phyloP scores from a whole-genome alignment of 1,140 invertebrate species.

The Rhopalosiphum maidis region DNA sequence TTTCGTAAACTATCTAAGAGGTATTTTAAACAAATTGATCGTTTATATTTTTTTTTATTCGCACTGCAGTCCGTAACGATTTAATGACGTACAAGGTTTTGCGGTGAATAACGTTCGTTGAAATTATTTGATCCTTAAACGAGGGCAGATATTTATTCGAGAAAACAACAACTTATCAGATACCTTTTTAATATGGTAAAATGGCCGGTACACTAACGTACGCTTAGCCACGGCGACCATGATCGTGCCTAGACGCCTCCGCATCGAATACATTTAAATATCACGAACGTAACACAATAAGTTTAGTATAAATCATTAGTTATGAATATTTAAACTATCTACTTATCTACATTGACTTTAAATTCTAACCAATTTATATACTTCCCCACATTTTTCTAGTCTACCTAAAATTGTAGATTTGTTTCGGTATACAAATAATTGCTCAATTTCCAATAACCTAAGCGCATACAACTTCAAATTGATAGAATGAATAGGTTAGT shows the following conservation, averaged over 20 bases:
- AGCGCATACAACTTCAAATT: background rate
- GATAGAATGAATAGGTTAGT: background rate
- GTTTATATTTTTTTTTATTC: background rate
- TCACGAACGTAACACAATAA: background rate
- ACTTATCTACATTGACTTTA: too few relatives aligned
- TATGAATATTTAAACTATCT: background rate
- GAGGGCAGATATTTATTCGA: background rate
- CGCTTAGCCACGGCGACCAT: background rate
- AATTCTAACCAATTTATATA: too few relatives aligned
- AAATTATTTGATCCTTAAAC: background rate
- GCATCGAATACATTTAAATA: background rate
- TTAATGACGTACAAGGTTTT: background rate
- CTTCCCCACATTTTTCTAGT: background rate
- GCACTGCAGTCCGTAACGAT: background rate
- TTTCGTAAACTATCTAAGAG: background rate
- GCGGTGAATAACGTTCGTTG: background rate
- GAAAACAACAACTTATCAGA: background rate
- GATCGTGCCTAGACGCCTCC: background rate
- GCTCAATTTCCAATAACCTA: background rate
- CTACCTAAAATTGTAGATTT: background rate
- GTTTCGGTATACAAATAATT: background rate
- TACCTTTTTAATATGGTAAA: background rate
- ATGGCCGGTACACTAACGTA: background rate
- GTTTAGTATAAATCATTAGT: background rate
- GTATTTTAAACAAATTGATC: background rate